phyloP scores from a whole-genome alignment of 2,113 vertebrate genomes.

The Steatornis caripensis region DNA sequence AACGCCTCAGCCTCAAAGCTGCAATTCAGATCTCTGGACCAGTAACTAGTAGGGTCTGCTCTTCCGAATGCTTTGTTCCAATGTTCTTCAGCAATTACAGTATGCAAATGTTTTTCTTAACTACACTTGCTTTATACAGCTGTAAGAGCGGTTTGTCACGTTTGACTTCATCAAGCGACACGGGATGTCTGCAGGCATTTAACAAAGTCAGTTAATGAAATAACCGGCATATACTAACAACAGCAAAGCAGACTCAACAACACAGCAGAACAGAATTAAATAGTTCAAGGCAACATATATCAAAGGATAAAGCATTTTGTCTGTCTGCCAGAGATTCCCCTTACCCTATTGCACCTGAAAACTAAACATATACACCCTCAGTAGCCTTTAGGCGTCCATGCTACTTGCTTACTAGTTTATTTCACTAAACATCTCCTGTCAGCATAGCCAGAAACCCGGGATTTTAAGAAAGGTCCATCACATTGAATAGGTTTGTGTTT shows the following conservation, averaged over 20 bases:
- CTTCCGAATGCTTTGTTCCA: background rate
- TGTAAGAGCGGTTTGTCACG: background rate
- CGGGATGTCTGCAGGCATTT: conserved; percentile 8
- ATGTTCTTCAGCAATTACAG: background rate
- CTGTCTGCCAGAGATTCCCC: background rate
- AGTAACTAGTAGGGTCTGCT: background rate
- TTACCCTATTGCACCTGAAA: background rate
- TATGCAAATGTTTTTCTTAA: conserved; percentile 42
- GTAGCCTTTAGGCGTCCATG: background rate
- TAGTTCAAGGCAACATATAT: background rate
- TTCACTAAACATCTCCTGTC: background rate
- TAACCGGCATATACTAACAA: background rate
- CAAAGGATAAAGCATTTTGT: background rate
- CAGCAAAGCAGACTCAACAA: background rate
- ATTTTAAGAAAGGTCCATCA: background rate
- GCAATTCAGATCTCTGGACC: background rate
- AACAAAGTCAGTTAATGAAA: conserved; percentile 43
- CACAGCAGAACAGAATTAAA: background rate
- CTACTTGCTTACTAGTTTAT: background rate
- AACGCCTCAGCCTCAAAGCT: background rate
- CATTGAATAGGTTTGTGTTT: background rate
- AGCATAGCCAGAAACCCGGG: background rate
- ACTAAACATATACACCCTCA: background rate
- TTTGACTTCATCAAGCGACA: conserved; percentile 23
- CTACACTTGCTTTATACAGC: background rate